Conservation (phyloP, 2,888 invertebrate genomes). For the Erpobdella octoculata region DNA sequence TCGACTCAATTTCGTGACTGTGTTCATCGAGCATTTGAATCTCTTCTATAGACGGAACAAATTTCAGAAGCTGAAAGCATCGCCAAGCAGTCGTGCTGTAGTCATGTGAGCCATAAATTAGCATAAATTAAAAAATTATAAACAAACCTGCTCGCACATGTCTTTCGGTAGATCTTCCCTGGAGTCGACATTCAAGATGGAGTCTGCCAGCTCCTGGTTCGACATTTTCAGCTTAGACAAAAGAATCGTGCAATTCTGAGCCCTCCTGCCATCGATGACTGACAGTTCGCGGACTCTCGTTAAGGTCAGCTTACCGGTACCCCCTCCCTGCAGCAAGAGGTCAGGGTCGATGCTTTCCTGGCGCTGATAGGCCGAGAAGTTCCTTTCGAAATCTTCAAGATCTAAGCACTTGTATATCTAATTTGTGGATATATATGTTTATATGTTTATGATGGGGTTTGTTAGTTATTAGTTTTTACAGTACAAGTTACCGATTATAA, state of each 20-base stretch:
- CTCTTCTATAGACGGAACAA: conserved; percentile 90
- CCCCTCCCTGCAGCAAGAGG: not conserved
- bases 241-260: conserved; percentile 93
- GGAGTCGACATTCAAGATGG: conserved; percentile 87
- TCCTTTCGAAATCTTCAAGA: conserved; percentile 78
- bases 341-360: conserved; percentile 25
- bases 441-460: not conserved
- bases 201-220: conserved; percentile 86
- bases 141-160: conserved; percentile 79
- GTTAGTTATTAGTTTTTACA: not conserved
- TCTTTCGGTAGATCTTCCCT: conserved; percentile 87
- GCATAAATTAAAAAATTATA: not conserved
- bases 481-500: not conserved
- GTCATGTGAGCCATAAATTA: no score
- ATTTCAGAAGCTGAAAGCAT: conserved; percentile 70
- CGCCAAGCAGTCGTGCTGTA: no score
- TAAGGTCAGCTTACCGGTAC: not conserved
- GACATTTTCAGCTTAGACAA: conserved; percentile 89
- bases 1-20: conserved; percentile 79
- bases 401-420: conserved; percentile 78
- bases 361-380: conserved; percentile 90
- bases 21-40: conserved; percentile 83
- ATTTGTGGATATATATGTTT: not conserved
- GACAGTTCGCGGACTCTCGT: conserved; percentile 67
- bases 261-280: conserved; percentile 86